A percentile compares a stretch with the other conserved stretches of the same genome.
Conservation (phyloP, 2,888 invertebrate genomes). For the Aphrophora alni region DNA sequence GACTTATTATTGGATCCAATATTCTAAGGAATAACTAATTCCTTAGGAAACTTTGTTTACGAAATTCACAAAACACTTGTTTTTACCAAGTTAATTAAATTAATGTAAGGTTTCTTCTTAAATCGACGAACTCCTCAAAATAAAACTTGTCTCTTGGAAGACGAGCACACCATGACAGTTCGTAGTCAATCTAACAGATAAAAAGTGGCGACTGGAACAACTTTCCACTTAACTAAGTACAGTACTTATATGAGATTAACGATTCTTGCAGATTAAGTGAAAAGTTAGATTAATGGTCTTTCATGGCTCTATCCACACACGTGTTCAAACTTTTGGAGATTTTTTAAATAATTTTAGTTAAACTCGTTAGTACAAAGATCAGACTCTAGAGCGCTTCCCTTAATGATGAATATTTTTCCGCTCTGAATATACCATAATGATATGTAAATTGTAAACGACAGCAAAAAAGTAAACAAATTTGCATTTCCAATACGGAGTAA, state of each 20-base stretch:
- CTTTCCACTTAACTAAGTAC: not conserved
- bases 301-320: not conserved
- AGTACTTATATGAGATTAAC: too few species aligned
- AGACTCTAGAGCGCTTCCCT: too few species aligned
- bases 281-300: not conserved
- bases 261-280: not conserved
- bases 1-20: too few species aligned
- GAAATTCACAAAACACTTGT: too few species aligned
- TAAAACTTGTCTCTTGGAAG: not conserved
- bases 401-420: too few species aligned
- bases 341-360: not conserved
- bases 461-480: not conserved
- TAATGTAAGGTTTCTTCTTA: too few species aligned
- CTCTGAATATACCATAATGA: too few species aligned
- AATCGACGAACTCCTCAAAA: not conserved
- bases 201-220: not conserved
- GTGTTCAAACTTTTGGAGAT: not conserved
- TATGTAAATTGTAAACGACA: not conserved
- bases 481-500: not conserved
- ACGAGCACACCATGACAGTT: not conserved
- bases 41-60: too few species aligned
- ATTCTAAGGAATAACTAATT: too few species aligned
- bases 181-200: not conserved
- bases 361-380: not conserved
- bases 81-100: too few species aligned